Conservation (phyloP, 2,888 invertebrate species). For the Anoplius nigerrimus region DNA sequence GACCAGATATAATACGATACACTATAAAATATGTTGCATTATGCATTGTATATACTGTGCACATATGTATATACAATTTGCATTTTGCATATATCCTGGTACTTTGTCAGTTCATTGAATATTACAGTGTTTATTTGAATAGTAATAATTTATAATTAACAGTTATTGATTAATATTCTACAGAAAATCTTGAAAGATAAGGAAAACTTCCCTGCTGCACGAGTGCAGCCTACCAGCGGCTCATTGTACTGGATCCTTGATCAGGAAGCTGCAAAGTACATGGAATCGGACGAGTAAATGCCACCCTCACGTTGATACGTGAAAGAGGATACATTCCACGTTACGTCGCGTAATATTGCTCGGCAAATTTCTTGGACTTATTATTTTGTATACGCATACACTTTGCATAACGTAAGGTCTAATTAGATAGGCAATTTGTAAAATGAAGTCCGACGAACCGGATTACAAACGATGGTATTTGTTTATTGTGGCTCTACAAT, state of each 20-base stretch:
- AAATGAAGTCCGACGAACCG: conserved; percentile 1
- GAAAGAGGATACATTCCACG: conserved; percentile 49
- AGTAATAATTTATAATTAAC: neutral
- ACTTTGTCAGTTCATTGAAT: neutral
- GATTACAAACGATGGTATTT: neutral
- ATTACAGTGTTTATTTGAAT: neutral
- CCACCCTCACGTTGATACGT: neutral
- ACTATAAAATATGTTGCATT: neutral
- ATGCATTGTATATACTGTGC: neutral
- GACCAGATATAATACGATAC: too few relatives aligned
- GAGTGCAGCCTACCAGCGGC: conserved; percentile 84
- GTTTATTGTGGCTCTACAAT: conserved; percentile 8
- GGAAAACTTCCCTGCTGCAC: conserved; percentile 86
- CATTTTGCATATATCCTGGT: too few relatives aligned
- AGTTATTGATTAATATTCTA: conserved; percentile 62
- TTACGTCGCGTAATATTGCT: conserved; percentile 19
- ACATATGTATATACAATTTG: too few relatives aligned
- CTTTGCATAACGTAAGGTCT: conserved; percentile 51
- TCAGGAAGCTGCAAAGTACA: conserved; percentile 60
- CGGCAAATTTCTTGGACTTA: conserved; percentile 41
- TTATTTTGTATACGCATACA: conserved; percentile 55
- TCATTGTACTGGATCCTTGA: conserved; percentile 79
- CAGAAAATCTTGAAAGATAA: conserved; percentile 87
- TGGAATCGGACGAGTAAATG: conserved; percentile 35
- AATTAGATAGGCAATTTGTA: conserved; percentile 30